Conservation (phyloP, 1,140 invertebrate genomes). For the Oryzaephilus surinamensis region DNA sequence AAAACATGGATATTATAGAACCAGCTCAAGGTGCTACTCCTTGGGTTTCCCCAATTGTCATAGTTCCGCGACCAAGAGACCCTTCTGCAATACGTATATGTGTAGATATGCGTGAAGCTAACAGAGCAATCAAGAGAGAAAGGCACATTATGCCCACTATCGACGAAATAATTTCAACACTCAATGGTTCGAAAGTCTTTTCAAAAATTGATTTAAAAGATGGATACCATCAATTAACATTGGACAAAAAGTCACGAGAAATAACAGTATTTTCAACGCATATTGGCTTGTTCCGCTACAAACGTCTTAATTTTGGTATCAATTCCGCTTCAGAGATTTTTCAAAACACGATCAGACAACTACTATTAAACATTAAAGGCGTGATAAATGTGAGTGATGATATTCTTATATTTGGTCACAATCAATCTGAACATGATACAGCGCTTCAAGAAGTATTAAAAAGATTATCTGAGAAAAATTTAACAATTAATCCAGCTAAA, state of each 20-base stretch:
- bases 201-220: constrained; percentile 12
- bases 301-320: constrained; percentile 27
- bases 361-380: background rate
- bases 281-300: constrained; percentile 31
- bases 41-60: constrained; percentile 33
- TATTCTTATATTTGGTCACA: no score
- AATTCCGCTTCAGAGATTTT: constrained; percentile 6
- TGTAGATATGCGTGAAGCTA: constrained; percentile 32
- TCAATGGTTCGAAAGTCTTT: constrained; percentile 17
- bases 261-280: constrained; percentile 34
- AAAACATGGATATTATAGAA: constrained; percentile 14
- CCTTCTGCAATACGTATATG: constrained; percentile 26
- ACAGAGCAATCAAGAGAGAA: constrained; percentile 30
- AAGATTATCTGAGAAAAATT: no score
- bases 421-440: no score
- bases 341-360: no score
- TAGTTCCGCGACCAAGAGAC: constrained; percentile 24
- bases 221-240: constrained; percentile 11
- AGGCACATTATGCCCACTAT: constrained; percentile 32
- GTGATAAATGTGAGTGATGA: background rate
- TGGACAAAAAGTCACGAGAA: constrained; percentile 17
- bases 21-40: constrained; percentile 24
- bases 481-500: no score
- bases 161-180: constrained; percentile 23
- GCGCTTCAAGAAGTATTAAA: no score